Base-by-base conservation (phyloP, 2,113 vertebrate species). In the Oryzias curvinotus region DNA sequence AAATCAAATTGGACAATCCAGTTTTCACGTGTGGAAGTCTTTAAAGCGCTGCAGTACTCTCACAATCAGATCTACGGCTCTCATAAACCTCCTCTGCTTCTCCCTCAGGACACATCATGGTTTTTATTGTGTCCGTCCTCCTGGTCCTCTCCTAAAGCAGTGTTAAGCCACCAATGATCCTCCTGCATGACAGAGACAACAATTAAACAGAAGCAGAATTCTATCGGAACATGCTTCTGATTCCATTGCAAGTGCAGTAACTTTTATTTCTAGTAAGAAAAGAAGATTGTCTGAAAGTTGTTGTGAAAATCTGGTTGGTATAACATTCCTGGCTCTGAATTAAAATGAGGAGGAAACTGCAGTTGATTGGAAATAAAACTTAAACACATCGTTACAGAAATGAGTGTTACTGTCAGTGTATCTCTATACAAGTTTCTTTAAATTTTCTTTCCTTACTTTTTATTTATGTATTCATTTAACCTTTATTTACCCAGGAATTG, bases 221-320 rank as follows among this genome's bases (percentile, higher is more conserved):
- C 53, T 5, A 57, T n/a, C 3, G 19, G 48, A 53, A 50, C 53
- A 62, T 6, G 52, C 41, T 36, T 69, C 58, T 62, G 68, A 74
- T 80, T 55, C 81, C 85, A 81, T 88, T 82, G 78, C 65, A 50
- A 41, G 42, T 56, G 71, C 17, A 14, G 68, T 75, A 5, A 10
- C 8, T 12, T 36, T 36, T 36, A 12, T 12, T 10, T 36, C 12
- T 36, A 36, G 8, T 36, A 10, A 36, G 36, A 12, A 36, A 36
- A 36, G 30, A 10, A 36, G 36, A 36, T 36, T 10, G 28, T 12
- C 12, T 55, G 65, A 62, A 21, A 49, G 15, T 48, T 68, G 44
- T 50, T 10, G 52, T 65, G 57, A 59, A 17, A 64, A 50, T 3
- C 25, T 17, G 55, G 65, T 64, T 57, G 26, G 61, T 67, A 46